Evolutionary conservation across 2,888 invertebrate species (phyloP), one percentile per base, ranked within the genome.

Genomic region (Machimus rusticus): DNA sequence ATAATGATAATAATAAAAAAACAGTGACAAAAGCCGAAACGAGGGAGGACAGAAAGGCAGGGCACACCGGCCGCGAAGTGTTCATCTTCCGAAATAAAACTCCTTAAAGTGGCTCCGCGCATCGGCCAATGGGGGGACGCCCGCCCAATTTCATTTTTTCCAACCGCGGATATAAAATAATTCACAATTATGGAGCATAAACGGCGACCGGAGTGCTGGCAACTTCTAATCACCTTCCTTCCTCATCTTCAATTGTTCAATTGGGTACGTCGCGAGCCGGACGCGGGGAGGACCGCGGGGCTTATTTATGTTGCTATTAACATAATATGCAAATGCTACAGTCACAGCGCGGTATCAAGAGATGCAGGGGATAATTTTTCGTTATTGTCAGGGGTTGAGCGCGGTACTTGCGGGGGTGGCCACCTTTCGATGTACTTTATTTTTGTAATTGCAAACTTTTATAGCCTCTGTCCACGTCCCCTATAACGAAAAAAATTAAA

Each of bases 1-100:
- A 88, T 88, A 88, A 88, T 85, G 87, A 87, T 86, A 85, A 88
- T 88, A 88, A 88, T 82, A 77, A 86, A 76, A 74, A 85, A 86
- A 51, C 87, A 87, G 82, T 87, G 87, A 81, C 87, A 87, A 87
- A 87, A 87, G 14, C 37, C 66, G 37, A 82, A 82, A 34, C 34
- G 34, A 37, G 51, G 57, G 66, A 81, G 34, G 55, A 81, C n/a
- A n/a, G 8, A 51, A 66, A 66, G 12, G 66, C 23, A 66, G 23
- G 28, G 9, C 23, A 12, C 23, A 57, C 5, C 82, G 81, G 8
- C 34, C 51, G 34, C 81, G 39, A 14, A 1, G 55, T 34, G 81
- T 37, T 55, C 51, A 9, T 57, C 82, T 82, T 19, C 5, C 37
- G 46, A 82, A 82, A 82, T 82, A 82, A 82, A 82, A 81, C 51